Percentiles rank a stretch among this genome's conserved stretches.
Evolutionary conservation across 2,888 invertebrate genomes (phyloP).

Genomic region (Deilephila elpenor): DNA sequence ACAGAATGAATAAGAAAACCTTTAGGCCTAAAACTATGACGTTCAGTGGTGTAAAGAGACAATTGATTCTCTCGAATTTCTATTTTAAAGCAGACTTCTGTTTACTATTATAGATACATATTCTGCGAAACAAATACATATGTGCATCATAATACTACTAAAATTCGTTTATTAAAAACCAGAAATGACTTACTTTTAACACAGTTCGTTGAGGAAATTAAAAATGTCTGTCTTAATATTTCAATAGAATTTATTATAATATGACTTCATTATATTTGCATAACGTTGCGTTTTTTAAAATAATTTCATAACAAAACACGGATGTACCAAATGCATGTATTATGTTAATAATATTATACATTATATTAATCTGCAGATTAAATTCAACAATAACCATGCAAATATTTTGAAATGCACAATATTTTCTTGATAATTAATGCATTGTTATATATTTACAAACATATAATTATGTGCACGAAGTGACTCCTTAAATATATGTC

Average conservation of each 20-base stretch:
- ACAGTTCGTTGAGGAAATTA: background rate
- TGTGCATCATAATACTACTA: background rate
- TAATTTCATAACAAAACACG: background rate
- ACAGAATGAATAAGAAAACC: no score
- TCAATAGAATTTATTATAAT: background rate
- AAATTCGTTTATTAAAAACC: background rate
- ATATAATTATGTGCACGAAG: no score
- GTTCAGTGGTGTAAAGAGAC: no score
- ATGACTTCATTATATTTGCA: background rate
- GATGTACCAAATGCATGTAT: background rate
- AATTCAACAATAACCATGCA: no score
- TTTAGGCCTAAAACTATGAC: no score
- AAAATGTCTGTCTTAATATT: background rate
- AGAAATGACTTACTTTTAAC: conserved; percentile 11
- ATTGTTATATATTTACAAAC: no score
- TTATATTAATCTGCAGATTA: no score
- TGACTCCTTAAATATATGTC: no score
- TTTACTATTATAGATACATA: background rate
- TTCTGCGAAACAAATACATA: background rate
- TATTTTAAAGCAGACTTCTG: no score
- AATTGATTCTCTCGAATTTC: no score
- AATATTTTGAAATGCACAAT: no score
- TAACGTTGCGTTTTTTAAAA: background rate
- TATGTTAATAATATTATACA: background rate
- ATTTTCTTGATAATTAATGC: no score